Evolutionary conservation across 2,113 vertebrate genomes (phyloP), one percentile per base, ranked within the genome.

Genomic region (Lepidothrix coronata): DNA sequence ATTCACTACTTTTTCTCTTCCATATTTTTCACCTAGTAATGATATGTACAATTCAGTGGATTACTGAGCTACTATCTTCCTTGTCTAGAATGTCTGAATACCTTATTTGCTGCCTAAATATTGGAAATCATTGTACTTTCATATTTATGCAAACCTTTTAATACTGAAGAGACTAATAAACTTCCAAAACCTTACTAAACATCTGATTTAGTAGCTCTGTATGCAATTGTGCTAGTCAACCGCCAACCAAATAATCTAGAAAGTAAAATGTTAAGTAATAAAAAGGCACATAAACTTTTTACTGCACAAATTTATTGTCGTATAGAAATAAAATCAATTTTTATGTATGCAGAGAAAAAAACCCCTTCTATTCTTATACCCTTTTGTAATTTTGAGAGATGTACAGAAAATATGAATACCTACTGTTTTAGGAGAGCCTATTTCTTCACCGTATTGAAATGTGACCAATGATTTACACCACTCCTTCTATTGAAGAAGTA

Each of bases 241-340:
- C 30, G 86, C 14, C 35, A 75, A 66, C 17, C 35, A 91, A 95
- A 84, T 94, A 90, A 88, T 86, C 31, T 83, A 48, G 41, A 91
- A 88, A 90, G 18, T 21, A 91, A 96, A 96, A 81, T 30, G 89
- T 91, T 74, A 85, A 91, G 52, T 73, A 92, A 93, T 94, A 95
- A 96, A 96, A 89, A 39, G 44, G 16, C n/a, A n/a, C 35, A 82
- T 74, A 76, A 77, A 59, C 41, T 51, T 74, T 84, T 61, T 57
- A 77, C 18, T 81, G 8, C 41, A 66, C 19, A 74, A 49, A 76
- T 62, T 54, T 87, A 74, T 70, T 93, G 80, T 84, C 59, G 63
- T 39, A 62, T 11, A 2, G 16, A 95, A 85, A 78, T 55, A 96
- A 96, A 97, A 84, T 77, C 28, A 79, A 49, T 85, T 78, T 79